Conservation (phyloP, 2,888 invertebrate genomes). For the Salticus scenicus region DNA sequence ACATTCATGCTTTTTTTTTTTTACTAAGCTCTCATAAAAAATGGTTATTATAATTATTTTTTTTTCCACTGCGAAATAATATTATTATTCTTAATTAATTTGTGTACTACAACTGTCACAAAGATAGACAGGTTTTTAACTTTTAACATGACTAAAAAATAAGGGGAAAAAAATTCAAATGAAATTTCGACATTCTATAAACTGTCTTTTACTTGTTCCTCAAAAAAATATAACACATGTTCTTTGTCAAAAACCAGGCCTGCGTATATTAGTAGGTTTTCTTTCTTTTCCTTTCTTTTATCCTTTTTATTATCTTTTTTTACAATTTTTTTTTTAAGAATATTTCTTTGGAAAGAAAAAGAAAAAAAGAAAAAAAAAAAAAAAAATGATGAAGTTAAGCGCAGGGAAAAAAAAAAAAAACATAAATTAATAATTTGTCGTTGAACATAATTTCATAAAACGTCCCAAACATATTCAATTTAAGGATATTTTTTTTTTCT, state of each 20-base stretch:
- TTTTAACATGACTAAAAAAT: too few relatives aligned
- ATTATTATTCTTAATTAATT: too few relatives aligned
- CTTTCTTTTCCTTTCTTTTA: too few relatives aligned
- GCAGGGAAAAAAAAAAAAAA: conserved; percentile 41
- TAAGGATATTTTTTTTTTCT: conserved; percentile 58
- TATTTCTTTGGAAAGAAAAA: conserved; percentile 9
- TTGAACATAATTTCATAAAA: conserved; percentile 70
- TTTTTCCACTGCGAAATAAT: too few relatives aligned
- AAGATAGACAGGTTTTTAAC: too few relatives aligned
- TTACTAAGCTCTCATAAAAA: too few relatives aligned
- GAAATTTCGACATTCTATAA: neutral
- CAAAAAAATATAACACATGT: neutral
- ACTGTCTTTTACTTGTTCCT: neutral
- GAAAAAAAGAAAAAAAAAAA: neutral
- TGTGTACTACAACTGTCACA: too few relatives aligned
- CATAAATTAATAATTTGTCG: conserved; percentile 70
- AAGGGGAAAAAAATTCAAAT: too few relatives aligned
- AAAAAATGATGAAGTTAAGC: conserved; percentile 27
- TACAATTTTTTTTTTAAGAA: neutral
- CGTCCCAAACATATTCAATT: conserved; percentile 70
- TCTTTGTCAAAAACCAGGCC: neutral
- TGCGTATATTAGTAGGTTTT: neutral
- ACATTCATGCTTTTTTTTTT: too few relatives aligned
- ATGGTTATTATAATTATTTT: too few relatives aligned
- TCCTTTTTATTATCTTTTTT: too few relatives aligned